Base-by-base conservation (phyloP, 2,797 vertebrate species). In the Amniataba percoides region DNA sequence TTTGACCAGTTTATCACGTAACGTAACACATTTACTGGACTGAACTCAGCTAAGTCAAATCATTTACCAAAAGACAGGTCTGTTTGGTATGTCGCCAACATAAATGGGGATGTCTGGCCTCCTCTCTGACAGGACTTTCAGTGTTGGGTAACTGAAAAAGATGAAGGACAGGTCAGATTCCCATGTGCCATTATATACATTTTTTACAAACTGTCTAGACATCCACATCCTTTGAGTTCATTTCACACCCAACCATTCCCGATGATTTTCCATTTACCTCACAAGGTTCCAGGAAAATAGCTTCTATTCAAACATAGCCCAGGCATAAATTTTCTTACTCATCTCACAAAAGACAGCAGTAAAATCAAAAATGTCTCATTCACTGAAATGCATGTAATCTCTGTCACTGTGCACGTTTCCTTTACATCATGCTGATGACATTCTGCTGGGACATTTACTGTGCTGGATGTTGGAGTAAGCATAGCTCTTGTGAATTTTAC, bases 41-140 rank as follows among this genome's bases (percentile, higher is more conserved):
- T 27, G 31, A 62, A 58, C 9, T 10, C 13, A 68, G 40, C 21
- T 53, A 1, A 1, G 7, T 36, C 4, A 13, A 0, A 62, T 7
- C 34, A 78, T 91, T 57, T 7, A 92, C 96, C 96, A 96, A 75
- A 97, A 96, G 3, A 96, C 95, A 0, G 96, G 95, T 45, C 96
- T 93, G 27, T 27, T 27, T 7, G 94, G 92, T 0, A 96, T 96
- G 52, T 96, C 90, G 2, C 96, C 96, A 10, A 96, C 96, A 48
- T 94, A 96, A 76, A 97, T 96, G 36, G 95, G 96, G 53, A 94
- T n/a, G 60, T 96, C 92, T 13, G 95, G 91, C 71, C 92, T 89
- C 71, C 76, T 92, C n/a, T 92, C 76, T 15, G 95, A 88, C 64
- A 96, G 85, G 11, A 79, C 84, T 69, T 83, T 92, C 64, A 96